phyloP scores from a whole-genome alignment of 2,888 invertebrate species.

The Drosophila hawaiiensis region DNA sequence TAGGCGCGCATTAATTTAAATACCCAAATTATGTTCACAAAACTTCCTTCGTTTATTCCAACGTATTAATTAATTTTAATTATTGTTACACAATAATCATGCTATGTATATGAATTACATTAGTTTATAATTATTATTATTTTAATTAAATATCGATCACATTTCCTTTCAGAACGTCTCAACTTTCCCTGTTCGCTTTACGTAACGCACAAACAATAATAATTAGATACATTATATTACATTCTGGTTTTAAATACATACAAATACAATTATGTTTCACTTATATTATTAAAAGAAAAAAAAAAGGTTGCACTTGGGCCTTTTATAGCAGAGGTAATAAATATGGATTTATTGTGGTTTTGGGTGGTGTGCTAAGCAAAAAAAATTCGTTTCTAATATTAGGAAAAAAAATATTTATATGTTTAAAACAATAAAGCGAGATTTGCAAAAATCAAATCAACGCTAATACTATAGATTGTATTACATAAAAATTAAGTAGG shows the following conservation, averaged over 20 bases:
- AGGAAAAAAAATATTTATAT: constrained; percentile 35
- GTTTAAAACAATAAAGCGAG: constrained; percentile 54
- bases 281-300: constrained; percentile 36
- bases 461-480: constrained; percentile 66
- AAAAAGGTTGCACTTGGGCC: constrained; percentile 20
- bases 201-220: constrained; percentile 56
- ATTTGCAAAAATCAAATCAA: constrained; percentile 75
- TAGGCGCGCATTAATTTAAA: background rate
- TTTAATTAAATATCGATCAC: constrained; percentile 83
- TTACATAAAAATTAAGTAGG: constrained; percentile 53
- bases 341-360: constrained; percentile 32
- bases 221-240: constrained; percentile 49
- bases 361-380: constrained; percentile 24
- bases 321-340: constrained; percentile 39
- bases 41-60: constrained; percentile 52
- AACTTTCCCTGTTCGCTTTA: constrained; percentile 66
- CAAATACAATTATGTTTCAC: constrained; percentile 41
- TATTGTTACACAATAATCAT: constrained; percentile 75
- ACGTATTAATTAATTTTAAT: constrained; percentile 59
- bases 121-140: constrained; percentile 61
- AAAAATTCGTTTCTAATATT: constrained; percentile 36
- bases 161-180: constrained; percentile 82
- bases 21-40: constrained; percentile 17
- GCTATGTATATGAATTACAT: constrained; percentile 58
- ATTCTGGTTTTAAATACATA: constrained; percentile 41